Evolutionary conservation across 2,113 vertebrate species (phyloP), one percentile per base, ranked within the genome.

Genomic region (Syrmaticus mikado): DNA sequence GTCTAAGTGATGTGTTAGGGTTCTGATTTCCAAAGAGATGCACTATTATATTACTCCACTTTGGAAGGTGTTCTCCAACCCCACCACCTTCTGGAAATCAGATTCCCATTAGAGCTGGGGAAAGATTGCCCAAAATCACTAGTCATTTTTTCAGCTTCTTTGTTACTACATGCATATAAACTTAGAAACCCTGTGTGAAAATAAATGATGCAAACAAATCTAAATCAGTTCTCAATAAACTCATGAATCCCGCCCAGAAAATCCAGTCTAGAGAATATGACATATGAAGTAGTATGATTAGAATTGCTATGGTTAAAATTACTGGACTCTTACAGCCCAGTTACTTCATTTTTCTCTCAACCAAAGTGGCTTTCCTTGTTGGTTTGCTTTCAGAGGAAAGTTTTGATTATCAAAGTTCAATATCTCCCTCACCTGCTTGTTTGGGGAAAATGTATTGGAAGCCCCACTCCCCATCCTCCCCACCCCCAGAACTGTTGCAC

Each of bases 371-470:
- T 85, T 91, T 76, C 48, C 14, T 62, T 50, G 38, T 16, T 67
- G 57, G 61, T 73, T 89, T 0, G 0, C 30, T 89, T 61, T 50
- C 60, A 13, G 11, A 32, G 45, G 10, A 90, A 85, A 74, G 40
- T 62, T 95, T 87, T 87, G 62, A 84, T 89, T 85, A 55, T 40
- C 67, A 46, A 52, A 43, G 30, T 28, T 90, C 93, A 91, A 4
- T 82, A 74, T 74, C 72, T 85, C 84, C 45, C 34, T 95, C 75
- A 74, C 62, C 72, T 92, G 50, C 82, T 92, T 82, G 82, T 52
- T 93, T 40, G 65, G 27, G 78, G 55, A 80, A 80, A 89, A 52
- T 43, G 20, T 66, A 66, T 25, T 80, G 78, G 76, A 73, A 87
- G 76, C 41, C 41, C 41, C 14, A 43, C 41, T 43, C 41, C 38